Percentiles rank a stretch among this genome's conserved stretches.
Conservation (phyloP, 2,113 vertebrate genomes). For the Ptychochromis oligacanthus region DNA sequence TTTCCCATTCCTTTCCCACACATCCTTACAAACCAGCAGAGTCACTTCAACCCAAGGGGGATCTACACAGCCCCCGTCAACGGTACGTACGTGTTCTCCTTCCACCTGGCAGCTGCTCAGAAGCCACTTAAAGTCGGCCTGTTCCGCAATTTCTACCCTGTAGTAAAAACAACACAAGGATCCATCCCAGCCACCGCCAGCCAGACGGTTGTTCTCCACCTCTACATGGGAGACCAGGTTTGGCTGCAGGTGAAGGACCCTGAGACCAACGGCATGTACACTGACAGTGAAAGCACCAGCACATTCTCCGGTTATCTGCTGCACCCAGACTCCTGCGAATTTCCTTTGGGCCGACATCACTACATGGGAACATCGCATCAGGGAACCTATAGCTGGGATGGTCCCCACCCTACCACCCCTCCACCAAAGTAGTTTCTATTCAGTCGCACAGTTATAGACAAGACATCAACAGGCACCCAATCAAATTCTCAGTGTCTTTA, state of each 20-base stretch:
- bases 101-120: conserved; percentile 29
- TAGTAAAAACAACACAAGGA: conserved; percentile 53
- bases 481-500: conserved; percentile 44
- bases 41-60: conserved; percentile 55
- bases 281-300: conserved; percentile 58
- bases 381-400: background rate
- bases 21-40: conserved; percentile 57
- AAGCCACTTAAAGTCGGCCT: conserved; percentile 69
- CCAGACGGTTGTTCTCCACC: conserved; percentile 66
- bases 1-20: conserved; percentile 65
- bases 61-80: conserved; percentile 73
- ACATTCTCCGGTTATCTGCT: conserved; percentile 77
- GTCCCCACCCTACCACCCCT: accelerated
- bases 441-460: background rate
- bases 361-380: accelerated
- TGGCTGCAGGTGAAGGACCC: conserved; percentile 77
- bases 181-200: conserved; percentile 34
- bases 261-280: conserved; percentile 67
- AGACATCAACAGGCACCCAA: conserved; percentile 16
- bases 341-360: background rate
- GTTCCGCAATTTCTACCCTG: conserved; percentile 59
- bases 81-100: conserved; percentile 78
- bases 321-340: conserved; percentile 71
- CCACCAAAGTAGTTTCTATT: background rate
- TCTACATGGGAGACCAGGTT: conserved; percentile 53